A percentile compares a stretch with the other conserved stretches of the same genome.
phyloP scores from a whole-genome alignment of 1,140 invertebrate species.

The Philaenus spumarius region DNA sequence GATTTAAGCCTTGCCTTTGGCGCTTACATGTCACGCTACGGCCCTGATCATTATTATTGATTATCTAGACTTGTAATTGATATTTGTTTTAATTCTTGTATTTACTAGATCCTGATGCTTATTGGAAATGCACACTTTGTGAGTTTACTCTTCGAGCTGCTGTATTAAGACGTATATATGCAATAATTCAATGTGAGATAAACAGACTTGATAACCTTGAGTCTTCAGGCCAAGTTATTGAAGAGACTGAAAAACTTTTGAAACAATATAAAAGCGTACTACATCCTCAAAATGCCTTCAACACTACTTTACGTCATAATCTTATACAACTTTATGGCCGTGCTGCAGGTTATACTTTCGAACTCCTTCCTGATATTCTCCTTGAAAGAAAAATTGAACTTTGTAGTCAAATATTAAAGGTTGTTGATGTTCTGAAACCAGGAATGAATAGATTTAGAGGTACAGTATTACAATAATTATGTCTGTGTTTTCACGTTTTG shows the following conservation, averaged over 20 bases:
- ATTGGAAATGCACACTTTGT: conserved; percentile 68
- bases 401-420: conserved; percentile 56
- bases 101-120: conserved; percentile 47
- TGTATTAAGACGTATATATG: conserved; percentile 48
- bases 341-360: conserved; percentile 58
- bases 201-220: conserved; percentile 44
- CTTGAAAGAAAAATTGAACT: conserved; percentile 67
- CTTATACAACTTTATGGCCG: conserved; percentile 69
- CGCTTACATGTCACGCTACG: too few relatives aligned
- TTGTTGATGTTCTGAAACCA: conserved; percentile 65
- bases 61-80: too few relatives aligned
- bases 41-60: too few relatives aligned
- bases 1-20: too few relatives aligned
- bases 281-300: conserved; percentile 64
- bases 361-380: conserved; percentile 61
- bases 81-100: too few relatives aligned
- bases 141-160: conserved; percentile 49
- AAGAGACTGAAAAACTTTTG: conserved; percentile 52
- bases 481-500: too few relatives aligned
- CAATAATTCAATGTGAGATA: conserved; percentile 55
- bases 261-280: conserved; percentile 56
- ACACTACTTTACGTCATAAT: conserved; percentile 48
- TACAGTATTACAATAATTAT: conserved; percentile 30
- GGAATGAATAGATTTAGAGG: conserved; percentile 67
- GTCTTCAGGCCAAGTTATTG: conserved; percentile 41